Evolutionary conservation across 2,113 vertebrate genomes (phyloP).

Genomic region (Cottus gobio): DNA sequence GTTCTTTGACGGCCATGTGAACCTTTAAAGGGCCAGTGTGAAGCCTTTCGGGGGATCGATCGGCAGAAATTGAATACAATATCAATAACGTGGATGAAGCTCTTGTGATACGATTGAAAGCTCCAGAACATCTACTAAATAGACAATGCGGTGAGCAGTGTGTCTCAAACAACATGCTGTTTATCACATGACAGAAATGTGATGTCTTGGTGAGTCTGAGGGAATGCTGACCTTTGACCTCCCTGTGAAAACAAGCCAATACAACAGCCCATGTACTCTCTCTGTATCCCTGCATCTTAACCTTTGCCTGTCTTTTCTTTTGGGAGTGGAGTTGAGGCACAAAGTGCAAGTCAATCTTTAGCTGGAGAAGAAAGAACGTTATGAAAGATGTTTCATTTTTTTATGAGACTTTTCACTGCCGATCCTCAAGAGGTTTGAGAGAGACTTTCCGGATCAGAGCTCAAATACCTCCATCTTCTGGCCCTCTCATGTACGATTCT

Average conservation of each 20-base stretch:
- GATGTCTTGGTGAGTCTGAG: neutral
- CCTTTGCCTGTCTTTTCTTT: slow-evolving; percentile 1
- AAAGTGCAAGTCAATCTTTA: neutral
- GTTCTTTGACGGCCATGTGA: neutral
- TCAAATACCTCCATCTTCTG: slow-evolving; percentile 21
- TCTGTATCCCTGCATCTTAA: neutral
- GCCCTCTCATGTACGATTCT: slow-evolving; percentile 13
- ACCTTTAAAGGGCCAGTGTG: neutral
- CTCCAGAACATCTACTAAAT: neutral
- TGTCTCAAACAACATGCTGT: neutral
- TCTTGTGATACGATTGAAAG: neutral
- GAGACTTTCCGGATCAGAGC: neutral
- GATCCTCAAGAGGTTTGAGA: neutral
- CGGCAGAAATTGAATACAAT: no score
- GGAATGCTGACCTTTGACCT: slow-evolving; percentile 19
- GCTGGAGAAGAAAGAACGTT: neutral
- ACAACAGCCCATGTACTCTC: neutral
- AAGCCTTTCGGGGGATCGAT: no score
- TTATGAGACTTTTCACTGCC: neutral
- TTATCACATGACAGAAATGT: no score
- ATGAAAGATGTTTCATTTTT: neutral
- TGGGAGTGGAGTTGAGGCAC: neutral
- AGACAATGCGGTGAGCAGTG: neutral
- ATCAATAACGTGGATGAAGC: neutral
- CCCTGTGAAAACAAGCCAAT: neutral